These are phyloP conservation scores for Trichogramma dendrolimi DNA, from an alignment of 2,888 invertebrate genomes.

Conservation along the genomic window DNA sequence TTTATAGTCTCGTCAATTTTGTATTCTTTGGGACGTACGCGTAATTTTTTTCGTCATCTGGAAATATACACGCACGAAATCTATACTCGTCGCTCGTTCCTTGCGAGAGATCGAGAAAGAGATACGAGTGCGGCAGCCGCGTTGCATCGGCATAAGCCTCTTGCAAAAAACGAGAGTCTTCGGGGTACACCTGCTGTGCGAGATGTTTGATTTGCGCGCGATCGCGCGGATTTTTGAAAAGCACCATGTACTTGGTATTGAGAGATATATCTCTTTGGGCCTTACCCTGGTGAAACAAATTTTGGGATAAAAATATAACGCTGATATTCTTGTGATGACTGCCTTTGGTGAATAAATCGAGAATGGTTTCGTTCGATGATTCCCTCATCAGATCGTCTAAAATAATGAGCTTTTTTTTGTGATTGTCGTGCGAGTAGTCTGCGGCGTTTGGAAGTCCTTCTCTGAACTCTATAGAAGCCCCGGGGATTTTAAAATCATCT, in stretches of 20 bases:
- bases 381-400: slow-evolving; percentile 14
- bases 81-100: neutral
- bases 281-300: slow-evolving; percentile 12
- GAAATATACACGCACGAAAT: neutral
- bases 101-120: slow-evolving; percentile 3
- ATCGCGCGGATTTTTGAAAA: slow-evolving; percentile 24
- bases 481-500: neutral
- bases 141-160: slow-evolving; percentile 26
- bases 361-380: neutral
- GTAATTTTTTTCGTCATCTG: neutral
- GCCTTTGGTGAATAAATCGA: slow-evolving; percentile 16
- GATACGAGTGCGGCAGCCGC: slow-evolving; percentile 8
- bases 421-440: neutral
- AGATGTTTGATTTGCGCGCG: slow-evolving; percentile 19
- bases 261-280: slow-evolving; percentile 15
- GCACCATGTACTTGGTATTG: slow-evolving; percentile 20
- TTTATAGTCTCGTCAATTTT: too few species aligned
- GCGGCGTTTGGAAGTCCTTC: slow-evolving; percentile 1
- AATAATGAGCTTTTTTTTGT: neutral
- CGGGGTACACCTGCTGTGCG: slow-evolving; percentile 5
- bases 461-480: slow-evolving; percentile 3
- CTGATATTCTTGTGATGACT: slow-evolving; percentile 16
- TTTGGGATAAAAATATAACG: slow-evolving; percentile 13
- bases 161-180: neutral
- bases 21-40: neutral